Evolutionary conservation across 2,888 invertebrate genomes (phyloP).

Genomic region (Subacronicta megacephala): DNA sequence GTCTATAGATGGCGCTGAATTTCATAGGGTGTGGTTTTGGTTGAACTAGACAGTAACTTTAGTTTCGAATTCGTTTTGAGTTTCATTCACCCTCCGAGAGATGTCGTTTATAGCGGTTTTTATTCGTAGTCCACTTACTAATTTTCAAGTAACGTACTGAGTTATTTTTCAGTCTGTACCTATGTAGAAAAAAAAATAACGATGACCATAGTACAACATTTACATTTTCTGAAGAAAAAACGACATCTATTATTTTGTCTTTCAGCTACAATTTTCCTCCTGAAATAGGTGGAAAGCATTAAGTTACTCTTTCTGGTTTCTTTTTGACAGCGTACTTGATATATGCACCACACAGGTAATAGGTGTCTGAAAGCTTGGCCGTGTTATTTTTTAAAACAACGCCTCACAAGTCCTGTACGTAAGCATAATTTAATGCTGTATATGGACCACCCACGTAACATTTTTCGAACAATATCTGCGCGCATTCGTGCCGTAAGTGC

Average conservation of each 20-base stretch:
- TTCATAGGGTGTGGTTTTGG: slow-evolving; percentile 4
- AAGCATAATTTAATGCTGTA: slow-evolving; percentile 74
- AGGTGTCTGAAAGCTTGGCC: slow-evolving; percentile 52
- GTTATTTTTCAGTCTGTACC: not conserved
- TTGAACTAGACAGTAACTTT: slow-evolving; percentile 12
- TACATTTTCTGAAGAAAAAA: not conserved
- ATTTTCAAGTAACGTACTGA: not conserved
- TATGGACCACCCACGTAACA: slow-evolving; percentile 66
- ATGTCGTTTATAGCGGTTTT: slow-evolving; percentile 55
- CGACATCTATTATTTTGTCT: not conserved
- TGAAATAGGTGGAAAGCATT: slow-evolving; percentile 9
- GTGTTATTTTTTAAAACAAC: slow-evolving; percentile 63
- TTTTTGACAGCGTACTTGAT: slow-evolving; percentile 44
- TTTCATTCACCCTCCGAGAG: slow-evolving; percentile 61
- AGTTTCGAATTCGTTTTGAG: slow-evolving; percentile 10
- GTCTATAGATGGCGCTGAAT: slow-evolving; percentile 61
- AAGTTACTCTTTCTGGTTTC: slow-evolving; percentile 33
- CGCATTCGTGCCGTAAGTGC: slow-evolving; percentile 68
- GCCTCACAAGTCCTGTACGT: slow-evolving; percentile 60
- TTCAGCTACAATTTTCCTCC: not conserved
- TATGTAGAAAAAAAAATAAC: too few species aligned
- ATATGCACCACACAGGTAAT: slow-evolving; percentile 53
- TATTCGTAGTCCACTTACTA: not conserved
- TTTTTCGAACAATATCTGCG: slow-evolving; percentile 72
- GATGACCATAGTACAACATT: not conserved